These are phyloP conservation scores for Cricetomys ansorgei DNA, from an alignment of 2,113 vertebrate genomes.

Conservation along the genomic window DNA sequence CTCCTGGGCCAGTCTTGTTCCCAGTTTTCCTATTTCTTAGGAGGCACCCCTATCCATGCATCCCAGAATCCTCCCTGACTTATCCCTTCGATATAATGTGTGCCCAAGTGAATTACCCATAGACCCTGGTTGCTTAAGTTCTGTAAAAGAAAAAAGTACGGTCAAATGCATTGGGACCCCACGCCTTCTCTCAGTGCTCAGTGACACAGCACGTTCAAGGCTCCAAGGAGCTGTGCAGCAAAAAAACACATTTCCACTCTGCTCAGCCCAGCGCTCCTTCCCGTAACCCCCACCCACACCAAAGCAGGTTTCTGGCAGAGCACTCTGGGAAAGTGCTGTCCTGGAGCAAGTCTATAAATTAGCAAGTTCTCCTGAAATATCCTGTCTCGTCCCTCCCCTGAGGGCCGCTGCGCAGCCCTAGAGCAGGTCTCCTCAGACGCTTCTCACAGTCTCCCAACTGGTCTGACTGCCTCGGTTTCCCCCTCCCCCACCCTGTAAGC, in stretches of 20 bases:
- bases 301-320: slow-evolving; percentile 48
- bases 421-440: not conserved
- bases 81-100: not conserved
- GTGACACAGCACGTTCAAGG: not conserved
- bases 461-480: slow-evolving; percentile 40
- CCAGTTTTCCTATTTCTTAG: not conserved
- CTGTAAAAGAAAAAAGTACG: not conserved
- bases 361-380: slow-evolving; percentile 59
- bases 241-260: not conserved
- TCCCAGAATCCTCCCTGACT: not conserved
- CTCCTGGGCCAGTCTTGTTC: not conserved
- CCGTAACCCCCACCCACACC: slow-evolving; percentile 58
- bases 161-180: not conserved
- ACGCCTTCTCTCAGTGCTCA: not conserved
- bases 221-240: slow-evolving; percentile 27
- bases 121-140: not conserved
- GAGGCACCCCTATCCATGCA: rapidly evolving
- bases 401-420: not conserved
- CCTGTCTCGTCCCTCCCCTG: slow-evolving; percentile 25
- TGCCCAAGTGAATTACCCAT: not conserved
- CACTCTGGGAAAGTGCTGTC: slow-evolving; percentile 44
- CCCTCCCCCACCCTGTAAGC: not conserved
- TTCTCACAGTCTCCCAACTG: slow-evolving; percentile 9
- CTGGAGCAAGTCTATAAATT: slow-evolving; percentile 51
- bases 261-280: not conserved